phyloP scores from a whole-genome alignment of 2,797 vertebrate genomes.

The Myotis findleyi region DNA sequence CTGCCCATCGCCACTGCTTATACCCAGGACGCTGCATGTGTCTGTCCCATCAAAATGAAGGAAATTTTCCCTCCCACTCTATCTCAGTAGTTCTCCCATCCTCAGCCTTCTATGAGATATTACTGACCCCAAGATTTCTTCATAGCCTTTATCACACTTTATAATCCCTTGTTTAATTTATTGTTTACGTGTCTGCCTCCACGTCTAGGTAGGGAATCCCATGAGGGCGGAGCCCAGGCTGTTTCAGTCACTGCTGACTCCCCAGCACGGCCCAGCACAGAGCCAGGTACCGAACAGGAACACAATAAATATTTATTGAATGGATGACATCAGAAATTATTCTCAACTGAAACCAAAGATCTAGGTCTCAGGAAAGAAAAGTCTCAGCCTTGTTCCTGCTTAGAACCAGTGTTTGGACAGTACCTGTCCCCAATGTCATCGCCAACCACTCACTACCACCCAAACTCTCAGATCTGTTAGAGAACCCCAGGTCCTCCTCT shows the following conservation, averaged over 20 bases:
- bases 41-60: background rate
- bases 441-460: background rate
- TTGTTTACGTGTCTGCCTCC: background rate
- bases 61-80: background rate
- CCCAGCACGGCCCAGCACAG: background rate
- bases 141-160: background rate
- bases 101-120: background rate
- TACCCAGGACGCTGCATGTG: background rate
- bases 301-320: background rate
- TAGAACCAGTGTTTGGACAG: background rate
- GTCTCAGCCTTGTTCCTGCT: background rate
- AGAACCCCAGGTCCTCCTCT: background rate
- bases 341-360: conserved; percentile 42
- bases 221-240: background rate
- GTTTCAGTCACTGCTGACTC: background rate
- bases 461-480: background rate
- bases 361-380: background rate
- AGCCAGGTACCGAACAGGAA: background rate
- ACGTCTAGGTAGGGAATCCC: background rate
- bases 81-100: background rate
- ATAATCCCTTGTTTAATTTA: background rate
- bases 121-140: background rate
- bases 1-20: background rate
- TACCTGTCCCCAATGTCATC: background rate
- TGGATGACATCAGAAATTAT: background rate